Percentiles rank a stretch among this genome's conserved stretches.
Evolutionary conservation across 1,140 invertebrate genomes (phyloP).

Genomic region (Solenopsis invicta): DNA sequence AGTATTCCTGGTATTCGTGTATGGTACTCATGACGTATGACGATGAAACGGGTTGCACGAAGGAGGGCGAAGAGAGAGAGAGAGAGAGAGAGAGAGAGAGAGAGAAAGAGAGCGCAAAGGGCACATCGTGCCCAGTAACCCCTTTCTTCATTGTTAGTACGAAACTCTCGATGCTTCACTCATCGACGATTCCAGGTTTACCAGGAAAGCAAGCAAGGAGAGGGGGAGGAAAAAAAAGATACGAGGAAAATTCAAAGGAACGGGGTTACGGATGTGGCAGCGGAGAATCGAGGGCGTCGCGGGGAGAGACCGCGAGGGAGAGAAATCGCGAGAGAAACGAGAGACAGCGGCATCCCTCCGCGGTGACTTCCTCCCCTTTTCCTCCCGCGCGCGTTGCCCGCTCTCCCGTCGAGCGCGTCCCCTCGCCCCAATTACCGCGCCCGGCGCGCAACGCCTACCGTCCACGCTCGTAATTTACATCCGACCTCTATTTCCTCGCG

Average conservation of each 20-base stretch:
- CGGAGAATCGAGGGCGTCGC: slow-evolving; percentile 29
- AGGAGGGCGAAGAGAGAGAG: neutral
- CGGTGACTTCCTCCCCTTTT: too few relatives aligned
- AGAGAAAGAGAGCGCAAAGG: slow-evolving; percentile 62
- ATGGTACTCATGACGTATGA: slow-evolving; percentile 31
- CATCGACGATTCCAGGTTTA: slow-evolving; percentile 63
- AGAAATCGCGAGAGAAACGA: slow-evolving; percentile 54
- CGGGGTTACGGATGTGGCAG: slow-evolving; percentile 16
- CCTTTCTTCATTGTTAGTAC: slow-evolving; percentile 49
- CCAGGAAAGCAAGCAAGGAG: neutral
- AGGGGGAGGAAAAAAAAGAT: neutral
- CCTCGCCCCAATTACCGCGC: slow-evolving; percentile 75
- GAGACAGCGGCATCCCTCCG: slow-evolving; percentile 30
- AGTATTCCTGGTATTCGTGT: slow-evolving; percentile 71
- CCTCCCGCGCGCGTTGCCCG: too few relatives aligned
- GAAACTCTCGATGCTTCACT: slow-evolving; percentile 60
- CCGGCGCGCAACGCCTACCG: slow-evolving; percentile 63
- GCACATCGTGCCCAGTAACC: slow-evolving; percentile 65
- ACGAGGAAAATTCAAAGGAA: slow-evolving; percentile 38
- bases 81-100: too few relatives aligned
- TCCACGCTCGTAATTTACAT: slow-evolving; percentile 74
- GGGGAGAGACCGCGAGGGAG: slow-evolving; percentile 54
- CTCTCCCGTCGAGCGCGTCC: slow-evolving; percentile 51
- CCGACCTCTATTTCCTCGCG: slow-evolving; percentile 74
- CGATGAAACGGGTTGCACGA: slow-evolving; percentile 30